Evolutionary conservation across 2,888 invertebrate genomes (phyloP).

Genomic region (Microplitis manilae): DNA sequence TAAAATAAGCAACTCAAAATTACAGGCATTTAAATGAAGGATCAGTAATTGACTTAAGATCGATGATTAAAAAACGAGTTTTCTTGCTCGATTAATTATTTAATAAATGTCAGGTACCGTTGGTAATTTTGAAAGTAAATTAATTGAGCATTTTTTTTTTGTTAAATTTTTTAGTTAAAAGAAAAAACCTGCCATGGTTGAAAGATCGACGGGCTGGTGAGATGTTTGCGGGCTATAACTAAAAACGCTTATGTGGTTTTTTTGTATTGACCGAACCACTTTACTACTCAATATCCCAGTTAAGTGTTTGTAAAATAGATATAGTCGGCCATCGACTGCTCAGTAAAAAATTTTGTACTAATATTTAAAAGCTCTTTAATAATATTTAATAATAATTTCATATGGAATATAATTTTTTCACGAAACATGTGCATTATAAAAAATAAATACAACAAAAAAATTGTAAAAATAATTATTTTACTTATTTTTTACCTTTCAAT

Average conservation of each 20-base stretch:
- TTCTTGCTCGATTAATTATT: no score
- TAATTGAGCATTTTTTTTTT: neutral
- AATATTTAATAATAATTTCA: constrained; percentile 67
- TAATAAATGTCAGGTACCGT: no score
- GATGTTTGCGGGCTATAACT: constrained; percentile 28
- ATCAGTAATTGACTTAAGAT: neutral
- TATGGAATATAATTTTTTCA: constrained; percentile 72
- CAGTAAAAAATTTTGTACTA: constrained; percentile 68
- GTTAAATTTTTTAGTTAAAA: neutral
- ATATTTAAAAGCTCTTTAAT: constrained; percentile 60
- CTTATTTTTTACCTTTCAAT: constrained; percentile 20
- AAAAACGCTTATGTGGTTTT: neutral
- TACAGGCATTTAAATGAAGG: neutral
- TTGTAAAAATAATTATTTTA: constrained; percentile 63
- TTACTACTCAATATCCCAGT: neutral
- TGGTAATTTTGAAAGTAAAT: no score
- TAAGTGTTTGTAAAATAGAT: constrained; percentile 4
- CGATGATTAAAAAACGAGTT: no score
- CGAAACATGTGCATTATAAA: constrained; percentile 72
- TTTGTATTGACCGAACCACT: neutral
- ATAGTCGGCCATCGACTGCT: constrained; percentile 55
- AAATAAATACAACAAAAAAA: constrained; percentile 70
- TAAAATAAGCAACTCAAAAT: constrained; percentile 2
- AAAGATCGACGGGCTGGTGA: constrained; percentile 48
- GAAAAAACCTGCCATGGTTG: constrained; percentile 26